Percentiles rank a stretch among this genome's conserved stretches.
These are phyloP conservation scores for Phoebastria nigripes DNA, from an alignment of 2,797 vertebrate species.

Conservation along the genomic window DNA sequence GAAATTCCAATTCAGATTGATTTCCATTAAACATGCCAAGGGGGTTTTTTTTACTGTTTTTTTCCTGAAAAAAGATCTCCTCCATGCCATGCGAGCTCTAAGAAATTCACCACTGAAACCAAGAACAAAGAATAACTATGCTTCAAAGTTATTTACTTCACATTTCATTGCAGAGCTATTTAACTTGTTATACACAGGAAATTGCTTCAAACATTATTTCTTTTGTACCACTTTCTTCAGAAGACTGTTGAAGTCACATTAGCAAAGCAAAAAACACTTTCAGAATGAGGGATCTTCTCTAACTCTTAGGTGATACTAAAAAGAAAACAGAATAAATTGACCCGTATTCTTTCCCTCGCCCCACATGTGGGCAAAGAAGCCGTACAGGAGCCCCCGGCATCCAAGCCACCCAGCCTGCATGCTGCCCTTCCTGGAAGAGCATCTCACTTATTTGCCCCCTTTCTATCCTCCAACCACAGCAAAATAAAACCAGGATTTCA, in stretches of 20 bases:
- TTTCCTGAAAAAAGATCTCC: constrained; percentile 21
- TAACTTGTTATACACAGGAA: background rate
- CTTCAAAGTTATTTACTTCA: constrained; percentile 30
- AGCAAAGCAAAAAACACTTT: background rate
- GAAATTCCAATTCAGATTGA: constrained; percentile 45
- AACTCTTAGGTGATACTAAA: background rate
- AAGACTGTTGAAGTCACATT: background rate
- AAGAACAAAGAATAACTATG: constrained; percentile 21
- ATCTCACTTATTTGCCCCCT: background rate
- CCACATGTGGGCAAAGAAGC: background rate
- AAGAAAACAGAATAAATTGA: background rate
- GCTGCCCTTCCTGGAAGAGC: background rate
- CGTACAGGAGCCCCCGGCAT: accelerated
- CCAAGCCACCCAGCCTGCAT: background rate
- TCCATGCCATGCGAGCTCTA: background rate
- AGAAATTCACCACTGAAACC: constrained; percentile 42
- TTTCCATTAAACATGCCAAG: constrained; percentile 53
- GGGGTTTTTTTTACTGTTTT: background rate
- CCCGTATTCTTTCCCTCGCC: background rate
- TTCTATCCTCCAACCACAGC: background rate
- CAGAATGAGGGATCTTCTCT: background rate
- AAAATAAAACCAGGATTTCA: background rate
- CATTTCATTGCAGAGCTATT: constrained; percentile 29
- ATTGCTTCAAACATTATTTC: background rate
- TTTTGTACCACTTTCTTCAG: background rate